Percentiles rank a stretch among this genome's conserved stretches.
phyloP scores from a whole-genome alignment of 2,113 vertebrate genomes.

The Dicrurus megarhynchus region DNA sequence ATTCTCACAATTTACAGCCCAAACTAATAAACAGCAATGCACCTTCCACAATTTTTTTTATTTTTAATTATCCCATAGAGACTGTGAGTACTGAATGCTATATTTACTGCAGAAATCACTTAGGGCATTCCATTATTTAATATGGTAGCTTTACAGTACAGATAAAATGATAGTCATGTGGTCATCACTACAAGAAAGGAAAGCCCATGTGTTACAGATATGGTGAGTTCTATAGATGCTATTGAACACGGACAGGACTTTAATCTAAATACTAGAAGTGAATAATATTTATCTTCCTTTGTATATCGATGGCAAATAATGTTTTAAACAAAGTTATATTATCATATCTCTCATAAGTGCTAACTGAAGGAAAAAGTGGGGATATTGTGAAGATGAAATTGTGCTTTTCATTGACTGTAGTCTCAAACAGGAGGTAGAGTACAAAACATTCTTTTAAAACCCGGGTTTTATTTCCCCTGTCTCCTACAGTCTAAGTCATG shows the following conservation, averaged over 20 bases:
- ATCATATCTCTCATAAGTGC: not conserved
- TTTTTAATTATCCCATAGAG: slow-evolving; percentile 62
- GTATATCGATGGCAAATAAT: not conserved
- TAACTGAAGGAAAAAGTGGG: not conserved
- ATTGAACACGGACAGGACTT: not conserved
- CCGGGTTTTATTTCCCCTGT: not conserved
- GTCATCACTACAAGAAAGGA: not conserved
- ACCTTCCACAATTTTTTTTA: slow-evolving; percentile 38
- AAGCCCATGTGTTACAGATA: not conserved
- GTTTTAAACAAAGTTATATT: not conserved
- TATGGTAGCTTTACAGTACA: not conserved
- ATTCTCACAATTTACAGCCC: slow-evolving; percentile 38
- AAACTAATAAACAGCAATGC: slow-evolving; percentile 52
- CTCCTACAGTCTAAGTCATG: not conserved
- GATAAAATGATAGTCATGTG: slow-evolving; percentile 7
- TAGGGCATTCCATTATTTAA: not conserved
- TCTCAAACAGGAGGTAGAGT: not conserved
- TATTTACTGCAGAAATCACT: slow-evolving; percentile 19
- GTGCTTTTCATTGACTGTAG: not conserved
- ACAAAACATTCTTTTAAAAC: not conserved
- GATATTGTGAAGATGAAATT: not conserved
- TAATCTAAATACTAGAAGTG: not conserved
- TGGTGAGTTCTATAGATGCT: not conserved
- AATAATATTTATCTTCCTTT: not conserved
- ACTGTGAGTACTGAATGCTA: not conserved